Conservation (phyloP, 1,140 invertebrate genomes). For the Drosophila saltans region DNA sequence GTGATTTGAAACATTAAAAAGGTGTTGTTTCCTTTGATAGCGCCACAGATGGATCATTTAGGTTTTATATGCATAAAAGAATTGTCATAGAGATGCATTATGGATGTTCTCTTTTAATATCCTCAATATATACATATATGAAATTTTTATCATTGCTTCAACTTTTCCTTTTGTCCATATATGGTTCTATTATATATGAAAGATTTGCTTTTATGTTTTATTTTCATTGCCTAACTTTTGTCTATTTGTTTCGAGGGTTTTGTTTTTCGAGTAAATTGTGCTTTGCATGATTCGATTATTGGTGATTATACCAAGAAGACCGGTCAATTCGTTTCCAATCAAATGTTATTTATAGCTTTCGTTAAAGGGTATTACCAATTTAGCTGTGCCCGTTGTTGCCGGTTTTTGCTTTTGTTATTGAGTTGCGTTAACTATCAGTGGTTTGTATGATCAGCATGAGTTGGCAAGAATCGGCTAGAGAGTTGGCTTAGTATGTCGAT, state of each 20-base stretch:
- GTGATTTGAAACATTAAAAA: too few relatives aligned
- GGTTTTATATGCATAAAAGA: too few relatives aligned
- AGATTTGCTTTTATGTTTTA: not conserved
- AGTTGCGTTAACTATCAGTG: constrained; percentile 13
- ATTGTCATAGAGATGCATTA: too few relatives aligned
- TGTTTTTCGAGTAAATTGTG: not conserved
- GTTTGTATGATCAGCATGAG: constrained; percentile 49
- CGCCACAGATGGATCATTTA: too few relatives aligned
- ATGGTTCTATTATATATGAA: too few relatives aligned
- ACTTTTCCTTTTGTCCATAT: too few relatives aligned
- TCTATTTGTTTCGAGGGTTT: not conserved
- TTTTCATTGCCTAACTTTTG: not conserved
- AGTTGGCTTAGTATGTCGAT: constrained; percentile 32
- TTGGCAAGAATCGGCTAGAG: constrained; percentile 44
- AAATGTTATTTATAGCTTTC: not conserved
- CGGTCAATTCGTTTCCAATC: not conserved
- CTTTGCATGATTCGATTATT: not conserved
- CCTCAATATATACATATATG: too few relatives aligned
- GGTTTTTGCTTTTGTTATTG: too few relatives aligned
- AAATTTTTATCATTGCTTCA: too few relatives aligned
- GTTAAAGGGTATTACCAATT: not conserved
- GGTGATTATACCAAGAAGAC: not conserved
- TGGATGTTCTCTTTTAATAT: too few relatives aligned
- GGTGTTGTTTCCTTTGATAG: too few relatives aligned
- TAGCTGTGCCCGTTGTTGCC: not conserved